Evolutionary conservation across 1,140 invertebrate genomes (phyloP), one percentile per base, ranked within the genome.

Genomic region (Drosophila hydei): DNA sequence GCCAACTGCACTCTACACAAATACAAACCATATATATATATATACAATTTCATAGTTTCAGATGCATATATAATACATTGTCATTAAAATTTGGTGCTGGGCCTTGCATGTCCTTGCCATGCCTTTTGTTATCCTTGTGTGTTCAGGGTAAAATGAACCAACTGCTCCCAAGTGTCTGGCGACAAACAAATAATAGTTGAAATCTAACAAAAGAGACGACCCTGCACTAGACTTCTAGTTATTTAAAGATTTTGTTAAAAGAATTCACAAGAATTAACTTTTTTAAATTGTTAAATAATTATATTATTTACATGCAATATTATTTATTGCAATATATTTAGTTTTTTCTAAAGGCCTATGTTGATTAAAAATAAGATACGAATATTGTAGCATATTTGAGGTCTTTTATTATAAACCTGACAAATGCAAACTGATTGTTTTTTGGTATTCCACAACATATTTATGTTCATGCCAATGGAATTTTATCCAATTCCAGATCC

Each of bases 81-180:
- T 87, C 81, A 85, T 85, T 85, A 87, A 85, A 87, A 85, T 80
- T 65, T 79, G 42, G 56, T 79, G 56, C 60, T 76, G 68, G 55
- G 12, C 63, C 68, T 51, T 71, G 79, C 75, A 71, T 83, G 77
- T 85, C 80, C 80, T 77, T 79, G 72, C 68, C 76, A 63, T 70
- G 59, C 67, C 61, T 62, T 43, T 70, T 76, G 56, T 54, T 69
- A 76, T 68, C 65, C 62, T 71, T 38, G 27, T 40, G 23, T 38
- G 7, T 12, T 14, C 36, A 11, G 21, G 12, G 1, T 8, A 30
- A 33, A 18, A 38, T 14, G 60, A 60, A 54, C 42, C 42, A 60
- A 64, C 42, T 25, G 18, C 19, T 62, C 38, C 23, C 51, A 33
- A 60, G 52, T 72, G 63, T 83, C 75, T 70, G 80, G 47, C 63